phyloP scores from a whole-genome alignment of 1,140 invertebrate genomes.

The Bombus difficillimus region DNA sequence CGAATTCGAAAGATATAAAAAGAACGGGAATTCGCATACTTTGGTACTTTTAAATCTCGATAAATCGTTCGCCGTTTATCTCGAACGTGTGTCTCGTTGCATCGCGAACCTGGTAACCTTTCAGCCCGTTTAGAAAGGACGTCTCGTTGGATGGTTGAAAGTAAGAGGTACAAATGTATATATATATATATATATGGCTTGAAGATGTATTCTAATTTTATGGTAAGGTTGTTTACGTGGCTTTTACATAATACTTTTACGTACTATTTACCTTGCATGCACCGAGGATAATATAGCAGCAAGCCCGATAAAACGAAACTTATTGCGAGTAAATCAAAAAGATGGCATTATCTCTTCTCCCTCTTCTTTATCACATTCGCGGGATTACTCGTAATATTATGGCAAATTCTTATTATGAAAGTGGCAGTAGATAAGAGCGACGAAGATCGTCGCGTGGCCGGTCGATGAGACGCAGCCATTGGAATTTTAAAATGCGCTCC shows the following conservation, averaged over 20 bases:
- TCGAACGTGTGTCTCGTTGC: neutral
- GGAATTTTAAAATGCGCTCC: neutral
- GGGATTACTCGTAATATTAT: conserved; percentile 6
- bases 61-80: neutral
- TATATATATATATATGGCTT: neutral
- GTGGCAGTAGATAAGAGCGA: conserved; percentile 14
- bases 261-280: neutral
- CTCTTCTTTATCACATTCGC: conserved; percentile 18
- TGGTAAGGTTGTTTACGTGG: conserved; percentile 1
- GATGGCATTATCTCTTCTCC: conserved; percentile 6
- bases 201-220: neutral
- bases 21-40: neutral
- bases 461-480: neutral
- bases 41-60: too few species aligned
- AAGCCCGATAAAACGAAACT: neutral
- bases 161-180: too few species aligned
- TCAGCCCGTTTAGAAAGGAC: neutral
- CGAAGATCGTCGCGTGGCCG: conserved; percentile 10
- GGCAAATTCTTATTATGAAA: conserved; percentile 18
- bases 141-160: too few species aligned
- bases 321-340: neutral
- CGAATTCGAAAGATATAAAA: neutral
- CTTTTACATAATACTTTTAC: too few species aligned
- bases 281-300: neutral
- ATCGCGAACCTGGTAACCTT: too few species aligned